A percentile compares a stretch with the other conserved stretches of the same genome.
Conservation (phyloP, 2,797 vertebrate species). For the Buphagus erythrorhynchus region DNA sequence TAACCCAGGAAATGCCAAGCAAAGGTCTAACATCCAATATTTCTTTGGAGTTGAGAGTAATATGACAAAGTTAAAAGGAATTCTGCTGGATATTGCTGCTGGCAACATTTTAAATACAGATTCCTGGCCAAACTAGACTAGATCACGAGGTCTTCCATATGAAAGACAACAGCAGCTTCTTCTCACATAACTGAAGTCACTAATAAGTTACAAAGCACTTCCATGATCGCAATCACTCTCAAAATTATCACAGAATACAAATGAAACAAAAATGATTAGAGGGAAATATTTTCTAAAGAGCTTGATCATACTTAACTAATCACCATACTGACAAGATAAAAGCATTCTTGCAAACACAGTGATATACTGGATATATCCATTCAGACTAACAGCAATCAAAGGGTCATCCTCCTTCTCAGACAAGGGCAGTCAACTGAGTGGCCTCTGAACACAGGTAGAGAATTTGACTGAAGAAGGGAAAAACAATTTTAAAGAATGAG, state of each 20-base stretch:
- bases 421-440: background rate
- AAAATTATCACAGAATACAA: conserved; percentile 44
- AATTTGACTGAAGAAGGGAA: background rate
- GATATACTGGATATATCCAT: background rate
- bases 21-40: background rate
- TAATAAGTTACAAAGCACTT: conserved; percentile 33
- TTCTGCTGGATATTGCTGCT: background rate
- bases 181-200: background rate
- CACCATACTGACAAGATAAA: background rate
- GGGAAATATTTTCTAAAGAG: conserved; percentile 2
- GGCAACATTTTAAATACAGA: background rate
- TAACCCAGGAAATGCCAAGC: background rate
- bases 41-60: background rate
- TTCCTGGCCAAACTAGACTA: background rate
- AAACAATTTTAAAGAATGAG: background rate
- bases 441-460: background rate
- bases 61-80: background rate
- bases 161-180: background rate
- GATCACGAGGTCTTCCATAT: background rate
- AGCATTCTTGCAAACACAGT: background rate
- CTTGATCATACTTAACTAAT: background rate
- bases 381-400: background rate
- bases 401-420: background rate
- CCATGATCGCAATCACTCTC: background rate
- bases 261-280: conserved; percentile 36